Base-by-base conservation (phyloP, 2,888 invertebrate species). In the Alsophila aescularia region DNA sequence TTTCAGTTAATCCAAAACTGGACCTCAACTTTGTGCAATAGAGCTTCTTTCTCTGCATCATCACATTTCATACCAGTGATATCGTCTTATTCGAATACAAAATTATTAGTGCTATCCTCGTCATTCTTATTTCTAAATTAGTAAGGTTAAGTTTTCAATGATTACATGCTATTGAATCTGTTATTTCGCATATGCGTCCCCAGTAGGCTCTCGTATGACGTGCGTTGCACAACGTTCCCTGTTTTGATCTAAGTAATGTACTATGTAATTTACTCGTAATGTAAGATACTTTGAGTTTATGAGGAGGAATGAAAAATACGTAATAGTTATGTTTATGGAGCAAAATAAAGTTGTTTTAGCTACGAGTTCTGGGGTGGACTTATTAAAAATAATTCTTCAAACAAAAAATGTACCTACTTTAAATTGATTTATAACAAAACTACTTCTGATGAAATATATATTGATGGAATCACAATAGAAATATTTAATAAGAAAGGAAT, bases 181-280 rank as follows among this genome's bases (percentile, higher is more conserved):
- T 57, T 61, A 69, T 68, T 66, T 70, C 65, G 70, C 67, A 70
- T 66, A 65, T 65, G 64, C 66, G 69, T 78, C 77, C 68, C 75
- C 76, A 73, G 79, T 76, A 81, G 78, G 74, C 75, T 70, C 75
- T 73, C 64, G 73, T 76, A 75, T 75, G 79, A 81, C 73, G 75
- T 70, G 66, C 52, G 60, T 68, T 66, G 71, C 74, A 80, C 69
- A 77, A 76, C 68, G 69, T 55, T 64, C 70, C 67, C 76, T 80
- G 77, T 82, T 75, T 72, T 70, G 69, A 71, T 72, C 66, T 62
- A 54, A 32, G 55, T 58, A 69, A 73, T 74, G 64, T 63, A 56
- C 60, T 70, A 67, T 72, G 70, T 72, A 73, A 75, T 76, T 77
- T 70, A 66, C 67, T 62, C 48, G 52, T 49, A 52, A 57, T 56